Evolutionary conservation across 2,888 invertebrate genomes (phyloP).

Genomic region (Boloria euphrosyne): DNA sequence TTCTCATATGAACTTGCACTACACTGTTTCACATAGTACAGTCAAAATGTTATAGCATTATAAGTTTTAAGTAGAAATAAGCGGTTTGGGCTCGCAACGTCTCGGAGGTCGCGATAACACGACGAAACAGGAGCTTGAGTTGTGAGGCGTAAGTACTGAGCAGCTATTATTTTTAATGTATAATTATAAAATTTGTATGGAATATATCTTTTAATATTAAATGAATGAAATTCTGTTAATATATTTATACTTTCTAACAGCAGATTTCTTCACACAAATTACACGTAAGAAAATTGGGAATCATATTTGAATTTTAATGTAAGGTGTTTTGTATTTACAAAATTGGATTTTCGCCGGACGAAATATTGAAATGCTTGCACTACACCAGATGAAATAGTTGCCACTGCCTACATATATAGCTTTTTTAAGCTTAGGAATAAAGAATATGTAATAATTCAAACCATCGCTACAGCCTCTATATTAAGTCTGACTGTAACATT

Average conservation of each 20-base stretch:
- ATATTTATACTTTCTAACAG: too few species aligned
- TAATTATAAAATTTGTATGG: not conserved
- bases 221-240: too few species aligned
- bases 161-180: not conserved
- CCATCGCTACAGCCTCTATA: constrained; percentile 11
- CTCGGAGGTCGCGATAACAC: constrained; percentile 49
- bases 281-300: too few species aligned
- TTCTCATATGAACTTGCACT: constrained; percentile 29
- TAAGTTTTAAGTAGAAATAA: constrained; percentile 50
- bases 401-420: too few species aligned
- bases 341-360: too few species aligned
- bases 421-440: too few species aligned
- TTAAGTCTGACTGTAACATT: constrained; percentile 36
- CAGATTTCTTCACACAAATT: too few species aligned
- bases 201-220: not conserved
- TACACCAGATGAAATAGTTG: too few species aligned
- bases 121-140: constrained; percentile 38
- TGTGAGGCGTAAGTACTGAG: constrained; percentile 26
- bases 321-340: too few species aligned
- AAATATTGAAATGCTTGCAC: too few species aligned
- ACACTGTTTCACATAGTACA: constrained; percentile 32
- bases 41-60: constrained; percentile 43
- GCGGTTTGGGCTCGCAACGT: constrained; percentile 48
- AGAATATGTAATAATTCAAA: too few species aligned
- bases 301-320: too few species aligned